These are phyloP conservation scores for Peucedramus taeniatus DNA, from an alignment of 2,113 vertebrate species.

Conservation along the genomic window DNA sequence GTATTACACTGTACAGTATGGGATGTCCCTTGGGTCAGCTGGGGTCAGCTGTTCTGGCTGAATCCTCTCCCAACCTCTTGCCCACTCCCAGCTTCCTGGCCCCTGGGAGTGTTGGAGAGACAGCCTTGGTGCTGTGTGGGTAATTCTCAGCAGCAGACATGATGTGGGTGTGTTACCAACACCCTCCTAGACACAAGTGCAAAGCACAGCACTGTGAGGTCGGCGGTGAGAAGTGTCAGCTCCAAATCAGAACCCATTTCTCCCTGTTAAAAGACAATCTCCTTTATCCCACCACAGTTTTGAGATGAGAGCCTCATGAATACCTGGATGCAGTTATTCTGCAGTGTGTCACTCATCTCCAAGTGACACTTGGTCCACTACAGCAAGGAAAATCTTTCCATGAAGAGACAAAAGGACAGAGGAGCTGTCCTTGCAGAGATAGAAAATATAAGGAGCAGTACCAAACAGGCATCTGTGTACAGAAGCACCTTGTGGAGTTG, in stretches of 20 bases:
- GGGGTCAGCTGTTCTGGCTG: background rate
- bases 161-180: accelerated
- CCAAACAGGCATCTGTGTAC: background rate
- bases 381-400: background rate
- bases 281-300: too few relatives aligned
- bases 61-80: background rate
- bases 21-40: background rate
- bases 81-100: background rate
- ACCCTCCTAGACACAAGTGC: background rate
- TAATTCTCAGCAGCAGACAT: background rate
- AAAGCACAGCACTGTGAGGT: background rate
- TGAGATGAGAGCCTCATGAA: too few relatives aligned
- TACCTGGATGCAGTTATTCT: too few relatives aligned
- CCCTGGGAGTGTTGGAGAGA: background rate
- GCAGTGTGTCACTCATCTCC: too few relatives aligned
- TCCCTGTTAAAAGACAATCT: too few relatives aligned
- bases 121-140: background rate
- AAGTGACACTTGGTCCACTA: too few relatives aligned
- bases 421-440: background rate
- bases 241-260: too few relatives aligned
- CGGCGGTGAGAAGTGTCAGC: accelerated
- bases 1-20: accelerated
- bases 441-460: background rate
- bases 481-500: background rate
- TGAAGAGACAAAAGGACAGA: background rate